Evolutionary conservation across 2,888 invertebrate genomes (phyloP), one percentile per base, ranked within the genome.

Genomic region (Clostera curtula): DNA sequence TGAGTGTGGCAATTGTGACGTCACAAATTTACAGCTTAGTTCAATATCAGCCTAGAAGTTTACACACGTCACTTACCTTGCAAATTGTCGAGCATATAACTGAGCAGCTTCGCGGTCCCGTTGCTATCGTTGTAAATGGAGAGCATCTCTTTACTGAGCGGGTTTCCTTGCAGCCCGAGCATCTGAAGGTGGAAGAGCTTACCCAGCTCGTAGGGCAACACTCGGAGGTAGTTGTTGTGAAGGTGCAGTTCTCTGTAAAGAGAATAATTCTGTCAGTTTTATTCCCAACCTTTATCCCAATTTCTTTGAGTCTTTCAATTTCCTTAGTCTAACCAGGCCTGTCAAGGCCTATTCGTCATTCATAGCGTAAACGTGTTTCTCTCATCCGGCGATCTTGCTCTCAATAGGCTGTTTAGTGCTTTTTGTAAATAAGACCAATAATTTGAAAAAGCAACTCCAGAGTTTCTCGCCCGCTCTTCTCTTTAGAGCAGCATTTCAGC

Each of bases 161-260:
- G 98, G 86, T 98, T 98, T 12, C 97, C 97, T 63, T 93, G 92
- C 52, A 95, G 87, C 63, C 97, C 96, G 49, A 99, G 87, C 60
- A 93, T 89, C 76, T 96, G 94, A 43, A 99, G 88, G 83, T 98
- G 96, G 84, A 98, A 99, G 56, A 98, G 88, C 83, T 97, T 97
- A 52, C 99, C 99, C 56, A 99, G 87, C 85, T 98, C 98, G 77
- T 95, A 97, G 2, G 99, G 99, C 61, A 99, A 86, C 52, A 93
- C 92, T 47, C 97, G 89, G 53, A 99, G 88, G 77, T 91, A 92
- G 85, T 99, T 99, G 84, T 98, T 92, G 83, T 95, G 95, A 49
- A 99, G 86, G 62, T 95, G 89, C 55, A 99, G 88, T 85, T 98
- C 98, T 84, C 97, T 95, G 86, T 24, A 85, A 87, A 14, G 11